These are phyloP conservation scores for Bombus picipes DNA, from an alignment of 1,140 invertebrate genomes.

Conservation along the genomic window DNA sequence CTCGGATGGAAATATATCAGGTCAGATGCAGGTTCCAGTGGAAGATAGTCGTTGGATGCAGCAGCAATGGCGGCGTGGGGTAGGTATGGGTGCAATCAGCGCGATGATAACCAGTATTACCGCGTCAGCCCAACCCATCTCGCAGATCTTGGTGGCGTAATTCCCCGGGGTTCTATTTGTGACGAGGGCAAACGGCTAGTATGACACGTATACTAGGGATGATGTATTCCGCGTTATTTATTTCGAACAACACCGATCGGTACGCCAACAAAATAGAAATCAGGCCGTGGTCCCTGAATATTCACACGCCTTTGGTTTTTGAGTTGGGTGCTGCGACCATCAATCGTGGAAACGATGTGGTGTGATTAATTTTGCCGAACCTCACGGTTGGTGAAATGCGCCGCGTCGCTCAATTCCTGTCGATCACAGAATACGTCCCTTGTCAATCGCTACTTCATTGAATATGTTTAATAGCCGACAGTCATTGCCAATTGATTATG, in stretches of 20 bases:
- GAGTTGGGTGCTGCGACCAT: slow-evolving; percentile 13
- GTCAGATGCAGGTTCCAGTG: slow-evolving; percentile 56
- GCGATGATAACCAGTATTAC: slow-evolving; percentile 72
- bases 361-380: slow-evolving; percentile 37
- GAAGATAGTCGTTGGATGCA: slow-evolving; percentile 59
- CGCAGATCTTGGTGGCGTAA: slow-evolving; percentile 60
- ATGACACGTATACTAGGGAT: slow-evolving; percentile 48
- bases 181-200: slow-evolving; percentile 57
- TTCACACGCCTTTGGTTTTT: slow-evolving; percentile 51
- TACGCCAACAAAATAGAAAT: slow-evolving; percentile 55
- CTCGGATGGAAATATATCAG: slow-evolving; percentile 55
- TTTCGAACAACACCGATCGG: slow-evolving; percentile 51
- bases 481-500: slow-evolving; percentile 12
- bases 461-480: slow-evolving; percentile 39
- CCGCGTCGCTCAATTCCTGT: slow-evolving; percentile 33
- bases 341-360: slow-evolving; percentile 34
- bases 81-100: slow-evolving; percentile 65
- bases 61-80: slow-evolving; percentile 15
- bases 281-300: slow-evolving; percentile 37
- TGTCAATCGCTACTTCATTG: slow-evolving; percentile 50
- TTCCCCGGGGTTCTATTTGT: slow-evolving; percentile 65
- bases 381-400: slow-evolving; percentile 12
- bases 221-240: slow-evolving; percentile 64
- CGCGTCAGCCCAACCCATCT: slow-evolving; percentile 63
- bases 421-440: slow-evolving; percentile 39